A percentile compares a stretch with the other conserved stretches of the same genome.
phyloP scores from a whole-genome alignment of 2,113 vertebrate species.

The Pteronura brasiliensis region DNA sequence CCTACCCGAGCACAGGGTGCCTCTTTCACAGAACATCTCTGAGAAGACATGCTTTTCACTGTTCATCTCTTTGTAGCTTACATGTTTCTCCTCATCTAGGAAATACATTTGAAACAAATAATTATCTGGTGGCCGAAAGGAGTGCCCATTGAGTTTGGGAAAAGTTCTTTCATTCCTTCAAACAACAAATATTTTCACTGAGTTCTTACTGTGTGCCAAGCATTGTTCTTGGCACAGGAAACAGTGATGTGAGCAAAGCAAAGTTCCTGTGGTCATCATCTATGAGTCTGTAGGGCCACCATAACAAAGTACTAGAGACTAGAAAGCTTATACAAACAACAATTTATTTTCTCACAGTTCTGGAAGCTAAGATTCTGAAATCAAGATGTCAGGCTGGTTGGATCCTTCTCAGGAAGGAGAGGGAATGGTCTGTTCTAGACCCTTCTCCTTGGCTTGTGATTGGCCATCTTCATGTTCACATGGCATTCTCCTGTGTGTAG shows the following conservation, averaged over 20 bases:
- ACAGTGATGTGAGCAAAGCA: neutral
- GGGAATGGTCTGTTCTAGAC: neutral
- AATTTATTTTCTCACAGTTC: neutral
- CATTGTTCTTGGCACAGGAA: neutral
- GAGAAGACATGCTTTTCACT: neutral
- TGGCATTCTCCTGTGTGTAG: accelerated
- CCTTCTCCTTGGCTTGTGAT: neutral
- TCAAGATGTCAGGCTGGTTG: neutral
- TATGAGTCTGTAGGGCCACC: too few relatives aligned
- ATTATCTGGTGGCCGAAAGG: neutral
- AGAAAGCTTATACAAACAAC: neutral
- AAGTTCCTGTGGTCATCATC: neutral
- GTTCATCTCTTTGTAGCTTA: neutral
- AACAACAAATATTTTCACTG: neutral
- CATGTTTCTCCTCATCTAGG: neutral
- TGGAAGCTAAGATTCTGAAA: neutral
- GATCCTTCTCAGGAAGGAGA: neutral
- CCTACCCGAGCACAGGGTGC: neutral
- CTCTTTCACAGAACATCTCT: neutral
- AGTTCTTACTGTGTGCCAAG: neutral
- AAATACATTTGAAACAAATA: neutral
- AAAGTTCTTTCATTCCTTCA: neutral
- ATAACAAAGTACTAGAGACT: neutral
- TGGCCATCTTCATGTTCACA: accelerated
- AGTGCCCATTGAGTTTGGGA: neutral